A percentile compares a stretch with the other conserved stretches of the same genome.
phyloP scores from a whole-genome alignment of 2,888 invertebrate genomes.

The Ornithoptera alexandrae region DNA sequence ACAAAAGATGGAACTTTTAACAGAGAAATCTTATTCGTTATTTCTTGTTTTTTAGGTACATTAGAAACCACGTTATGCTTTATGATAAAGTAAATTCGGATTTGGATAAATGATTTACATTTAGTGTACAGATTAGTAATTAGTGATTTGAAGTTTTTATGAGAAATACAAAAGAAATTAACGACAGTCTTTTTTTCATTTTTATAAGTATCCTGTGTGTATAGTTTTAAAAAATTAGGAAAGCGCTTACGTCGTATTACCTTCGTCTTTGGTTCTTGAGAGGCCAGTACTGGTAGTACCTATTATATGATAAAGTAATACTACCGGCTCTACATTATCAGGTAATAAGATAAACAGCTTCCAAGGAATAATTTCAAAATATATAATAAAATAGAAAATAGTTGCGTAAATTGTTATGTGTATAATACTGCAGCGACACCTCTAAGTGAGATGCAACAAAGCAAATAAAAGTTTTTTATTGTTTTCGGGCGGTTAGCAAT shows the following conservation, averaged over 20 bases:
- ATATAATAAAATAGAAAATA: too few relatives aligned
- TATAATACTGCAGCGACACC: too few relatives aligned
- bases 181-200: conserved; percentile 10
- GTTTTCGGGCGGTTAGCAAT: too few relatives aligned
- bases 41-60: neutral
- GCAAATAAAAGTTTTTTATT: too few relatives aligned
- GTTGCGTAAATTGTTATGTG: too few relatives aligned
- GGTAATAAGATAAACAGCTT: too few relatives aligned
- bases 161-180: conserved; percentile 42
- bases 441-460: too few relatives aligned
- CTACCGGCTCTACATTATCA: too few relatives aligned
- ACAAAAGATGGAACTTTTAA: conserved; percentile 8
- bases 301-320: too few relatives aligned
- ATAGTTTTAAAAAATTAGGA: neutral
- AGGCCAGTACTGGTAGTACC: too few relatives aligned
- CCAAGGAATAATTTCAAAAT: too few relatives aligned
- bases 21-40: neutral
- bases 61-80: conserved; percentile 16
- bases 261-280: too few relatives aligned
- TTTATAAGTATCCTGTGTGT: neutral
- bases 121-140: conserved; percentile 38
- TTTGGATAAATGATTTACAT: conserved; percentile 26
- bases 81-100: neutral
- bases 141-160: conserved; percentile 43
- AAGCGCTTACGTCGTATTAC: neutral